A percentile compares a stretch with the other conserved stretches of the same genome.
Evolutionary conservation across 1,140 invertebrate genomes (phyloP).

Genomic region (Centruroides sculpturatus): DNA sequence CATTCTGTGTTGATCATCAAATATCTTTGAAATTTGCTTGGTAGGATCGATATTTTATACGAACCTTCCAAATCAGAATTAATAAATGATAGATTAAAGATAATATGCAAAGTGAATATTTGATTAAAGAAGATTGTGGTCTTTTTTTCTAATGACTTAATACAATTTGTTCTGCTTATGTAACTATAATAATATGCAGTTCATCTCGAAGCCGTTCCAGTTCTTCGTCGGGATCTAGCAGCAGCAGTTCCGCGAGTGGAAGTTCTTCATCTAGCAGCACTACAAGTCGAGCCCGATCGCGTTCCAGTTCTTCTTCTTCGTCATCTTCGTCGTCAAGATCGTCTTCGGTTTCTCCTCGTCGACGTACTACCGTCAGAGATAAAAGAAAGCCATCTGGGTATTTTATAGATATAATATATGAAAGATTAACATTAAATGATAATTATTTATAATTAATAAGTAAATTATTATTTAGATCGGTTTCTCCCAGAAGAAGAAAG

Average conservation of each 20-base stretch:
- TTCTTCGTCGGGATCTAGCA: conserved; percentile 39
- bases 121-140: too few species aligned
- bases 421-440: neutral
- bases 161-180: too few species aligned
- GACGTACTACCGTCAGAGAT: conserved; percentile 22
- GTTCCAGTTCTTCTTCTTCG: conserved; percentile 18
- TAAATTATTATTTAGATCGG: conserved; percentile 23
- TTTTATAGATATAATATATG: neutral
- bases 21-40: too few species aligned
- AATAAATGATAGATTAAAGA: too few species aligned
- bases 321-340: conserved; percentile 17
- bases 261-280: conserved; percentile 36
- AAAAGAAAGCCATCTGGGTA: conserved; percentile 35
- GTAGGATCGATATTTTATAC: too few species aligned
- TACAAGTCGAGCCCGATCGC: conserved; percentile 27
- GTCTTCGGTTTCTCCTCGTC: conserved; percentile 6
- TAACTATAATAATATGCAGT: too few species aligned
- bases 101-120: too few species aligned
- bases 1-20: too few species aligned
- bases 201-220: neutral
- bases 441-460: neutral
- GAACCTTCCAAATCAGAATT: too few species aligned
- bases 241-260: conserved; percentile 45
- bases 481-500: conserved; percentile 44
- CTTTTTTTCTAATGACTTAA: too few species aligned